Conservation (phyloP, 2,797 vertebrate genomes). For the Percopsis omiscomaycus region DNA sequence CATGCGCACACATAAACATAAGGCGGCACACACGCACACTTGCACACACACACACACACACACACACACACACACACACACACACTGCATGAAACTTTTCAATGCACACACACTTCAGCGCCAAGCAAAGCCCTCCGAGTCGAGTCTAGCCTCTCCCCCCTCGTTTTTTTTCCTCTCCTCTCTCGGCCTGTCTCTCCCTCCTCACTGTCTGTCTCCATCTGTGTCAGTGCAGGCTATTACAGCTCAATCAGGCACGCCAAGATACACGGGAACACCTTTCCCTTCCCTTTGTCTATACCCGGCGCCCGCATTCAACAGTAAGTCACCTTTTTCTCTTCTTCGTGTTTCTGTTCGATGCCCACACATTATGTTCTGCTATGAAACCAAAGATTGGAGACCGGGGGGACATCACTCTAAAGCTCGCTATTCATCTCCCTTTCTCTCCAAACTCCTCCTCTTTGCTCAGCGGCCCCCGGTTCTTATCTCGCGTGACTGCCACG, state of each 20-base stretch:
- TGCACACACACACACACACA: constrained; percentile 18
- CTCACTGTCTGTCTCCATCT: constrained; percentile 30
- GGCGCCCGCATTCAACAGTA: constrained; percentile 42
- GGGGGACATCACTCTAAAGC: constrained; percentile 1
- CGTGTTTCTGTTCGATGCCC: constrained; percentile 10
- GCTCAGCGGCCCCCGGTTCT: constrained; percentile 5
- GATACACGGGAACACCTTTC: constrained; percentile 34
- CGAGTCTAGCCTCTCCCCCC: constrained; percentile 44
- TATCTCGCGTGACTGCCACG: constrained; percentile 35
- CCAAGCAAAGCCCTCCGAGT: constrained; percentile 51
- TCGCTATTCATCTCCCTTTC: not conserved
- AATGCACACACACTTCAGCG: constrained; percentile 35
- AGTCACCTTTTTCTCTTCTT: constrained; percentile 43
- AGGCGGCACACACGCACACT: constrained; percentile 9
- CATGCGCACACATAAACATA: constrained; percentile 3
- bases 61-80: constrained; percentile 13
- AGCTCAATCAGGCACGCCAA: constrained; percentile 56
- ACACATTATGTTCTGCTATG: constrained; percentile 36
- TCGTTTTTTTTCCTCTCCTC: constrained; percentile 38
- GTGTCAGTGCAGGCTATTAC: constrained; percentile 46
- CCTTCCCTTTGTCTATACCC: constrained; percentile 41
- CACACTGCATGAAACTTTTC: constrained; percentile 16
- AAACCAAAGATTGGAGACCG: constrained; percentile 47
- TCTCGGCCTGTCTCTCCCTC: constrained; percentile 16
- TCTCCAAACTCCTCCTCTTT: constrained; percentile 1